Evolutionary conservation across 2,888 invertebrate genomes (phyloP).

Genomic region (Caenorhabditis zanzibari): DNA sequence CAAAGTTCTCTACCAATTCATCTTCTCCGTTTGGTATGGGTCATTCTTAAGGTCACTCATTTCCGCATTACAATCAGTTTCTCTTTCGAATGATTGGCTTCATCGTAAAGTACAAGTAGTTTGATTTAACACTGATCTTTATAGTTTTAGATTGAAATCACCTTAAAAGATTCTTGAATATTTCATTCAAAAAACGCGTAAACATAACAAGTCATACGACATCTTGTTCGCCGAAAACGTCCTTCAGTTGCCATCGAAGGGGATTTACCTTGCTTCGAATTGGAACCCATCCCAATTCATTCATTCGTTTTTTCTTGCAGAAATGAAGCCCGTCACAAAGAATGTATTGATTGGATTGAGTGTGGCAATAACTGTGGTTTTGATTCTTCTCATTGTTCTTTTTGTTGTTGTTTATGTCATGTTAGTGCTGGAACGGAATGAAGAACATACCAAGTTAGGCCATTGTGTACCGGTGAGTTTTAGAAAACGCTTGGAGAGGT

Average conservation of each 20-base stretch:
- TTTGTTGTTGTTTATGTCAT: slow-evolving; percentile 46
- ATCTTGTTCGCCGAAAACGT: slow-evolving; percentile 53
- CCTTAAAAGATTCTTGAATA: slow-evolving; percentile 11
- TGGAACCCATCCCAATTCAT: background rate
- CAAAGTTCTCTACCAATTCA: slow-evolving; percentile 32
- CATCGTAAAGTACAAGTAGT: background rate
- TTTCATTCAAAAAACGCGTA: slow-evolving; percentile 14
- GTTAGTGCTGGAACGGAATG: slow-evolving; percentile 45
- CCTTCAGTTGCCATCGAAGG: slow-evolving; percentile 27
- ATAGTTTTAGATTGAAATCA: background rate
- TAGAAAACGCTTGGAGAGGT: too few relatives aligned
- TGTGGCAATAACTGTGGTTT: slow-evolving; percentile 39
- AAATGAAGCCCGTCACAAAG: slow-evolving; percentile 42
- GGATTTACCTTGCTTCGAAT: slow-evolving; percentile 12
- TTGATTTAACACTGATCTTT: slow-evolving; percentile 17
- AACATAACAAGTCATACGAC: slow-evolving; percentile 52
- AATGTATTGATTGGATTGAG: slow-evolving; percentile 44
- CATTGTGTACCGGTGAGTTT: slow-evolving; percentile 49
- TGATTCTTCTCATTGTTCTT: slow-evolving; percentile 35
- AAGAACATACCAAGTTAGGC: slow-evolving; percentile 48
- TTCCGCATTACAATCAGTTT: slow-evolving; percentile 16
- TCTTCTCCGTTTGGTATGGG: background rate
- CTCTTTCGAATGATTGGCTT: too few relatives aligned
- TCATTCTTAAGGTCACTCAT: slow-evolving; percentile 22
- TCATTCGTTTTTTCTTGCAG: background rate